phyloP scores from a whole-genome alignment of 1,140 invertebrate species.

The Akabosia matsudoensis region DNA sequence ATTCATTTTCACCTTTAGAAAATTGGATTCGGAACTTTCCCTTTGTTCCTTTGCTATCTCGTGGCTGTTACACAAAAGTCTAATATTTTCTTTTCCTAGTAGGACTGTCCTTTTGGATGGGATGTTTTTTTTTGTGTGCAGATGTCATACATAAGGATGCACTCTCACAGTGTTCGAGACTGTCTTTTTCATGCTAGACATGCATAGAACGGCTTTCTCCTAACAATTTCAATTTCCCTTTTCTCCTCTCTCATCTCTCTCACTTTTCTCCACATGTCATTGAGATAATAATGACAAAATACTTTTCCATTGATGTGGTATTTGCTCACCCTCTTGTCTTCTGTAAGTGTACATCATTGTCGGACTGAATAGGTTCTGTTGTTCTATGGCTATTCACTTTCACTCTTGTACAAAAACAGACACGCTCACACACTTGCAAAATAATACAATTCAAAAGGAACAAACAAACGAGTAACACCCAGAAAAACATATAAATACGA shows the following conservation, averaged over 20 bases:
- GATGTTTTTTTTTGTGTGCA: not conserved
- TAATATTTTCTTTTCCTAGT: not conserved
- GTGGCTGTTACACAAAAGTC: not conserved
- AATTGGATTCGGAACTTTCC: constrained; percentile 21
- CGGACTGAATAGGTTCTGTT: not conserved
- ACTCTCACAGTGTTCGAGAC: not conserved
- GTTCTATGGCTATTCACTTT: not conserved
- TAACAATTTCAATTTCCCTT: no score
- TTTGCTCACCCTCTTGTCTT: constrained; percentile 9
- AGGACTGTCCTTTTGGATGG: not conserved
- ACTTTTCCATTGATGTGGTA: not conserved
- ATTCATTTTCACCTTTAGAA: constrained; percentile 22
- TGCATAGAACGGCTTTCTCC: not conserved
- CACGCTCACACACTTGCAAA: not conserved
- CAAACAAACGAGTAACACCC: not conserved
- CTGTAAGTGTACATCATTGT: not conserved
- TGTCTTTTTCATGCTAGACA: not conserved
- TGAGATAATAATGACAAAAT: constrained; percentile 25
- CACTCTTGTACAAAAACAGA: no score
- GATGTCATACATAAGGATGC: not conserved
- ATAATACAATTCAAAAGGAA: not conserved
- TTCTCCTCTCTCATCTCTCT: not conserved
- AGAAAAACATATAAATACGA: not conserved
- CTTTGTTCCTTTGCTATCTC: not conserved
- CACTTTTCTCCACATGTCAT: constrained; percentile 4